These are phyloP conservation scores for Oplegnathus fasciatus DNA, from an alignment of 2,113 vertebrate genomes.

Conservation along the genomic window DNA sequence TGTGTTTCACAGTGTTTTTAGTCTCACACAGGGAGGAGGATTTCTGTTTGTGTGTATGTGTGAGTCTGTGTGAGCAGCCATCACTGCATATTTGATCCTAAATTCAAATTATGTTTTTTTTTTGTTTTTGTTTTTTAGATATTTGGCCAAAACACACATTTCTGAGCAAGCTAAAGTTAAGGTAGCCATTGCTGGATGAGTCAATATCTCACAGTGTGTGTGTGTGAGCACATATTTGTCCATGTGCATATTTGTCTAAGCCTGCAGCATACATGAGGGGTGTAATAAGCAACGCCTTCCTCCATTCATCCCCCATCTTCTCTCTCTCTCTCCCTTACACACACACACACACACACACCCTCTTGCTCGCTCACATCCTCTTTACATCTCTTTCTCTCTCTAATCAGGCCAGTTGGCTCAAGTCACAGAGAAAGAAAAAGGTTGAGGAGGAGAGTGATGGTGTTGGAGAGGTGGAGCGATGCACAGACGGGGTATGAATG, in stretches of 20 bases:
- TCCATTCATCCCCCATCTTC: not conserved
- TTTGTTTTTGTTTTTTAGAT: not conserved
- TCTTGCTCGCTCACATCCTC: slow-evolving; percentile 22
- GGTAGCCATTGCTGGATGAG: not conserved
- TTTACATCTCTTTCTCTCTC: slow-evolving; percentile 42
- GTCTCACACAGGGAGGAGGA: slow-evolving; percentile 6
- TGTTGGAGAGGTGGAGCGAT: slow-evolving; percentile 55
- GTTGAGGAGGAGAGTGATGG: slow-evolving; percentile 45
- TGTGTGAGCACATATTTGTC: not conserved
- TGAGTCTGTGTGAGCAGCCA: not conserved
- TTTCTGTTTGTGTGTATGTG: slow-evolving; percentile 7
- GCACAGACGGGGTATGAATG: slow-evolving; percentile 64
- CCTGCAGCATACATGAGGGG: slow-evolving; percentile 29
- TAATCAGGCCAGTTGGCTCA: slow-evolving; percentile 78
- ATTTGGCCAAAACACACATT: slow-evolving; percentile 15
- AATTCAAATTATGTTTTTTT: not conserved
- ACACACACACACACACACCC: not conserved
- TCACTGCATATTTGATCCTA: slow-evolving; percentile 1
- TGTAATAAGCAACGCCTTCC: slow-evolving; percentile 41
- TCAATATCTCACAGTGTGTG: not conserved
- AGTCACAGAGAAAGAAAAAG: slow-evolving; percentile 63
- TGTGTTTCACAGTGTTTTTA: slow-evolving; percentile 54
- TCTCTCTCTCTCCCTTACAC: not conserved
- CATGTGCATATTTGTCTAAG: slow-evolving; percentile 37
- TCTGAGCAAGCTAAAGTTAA: slow-evolving; percentile 10